A percentile compares a stretch with the other conserved stretches of the same genome.
Evolutionary conservation across 2,113 vertebrate genomes (phyloP).

Genomic region (Pygoscelis adeliae): DNA sequence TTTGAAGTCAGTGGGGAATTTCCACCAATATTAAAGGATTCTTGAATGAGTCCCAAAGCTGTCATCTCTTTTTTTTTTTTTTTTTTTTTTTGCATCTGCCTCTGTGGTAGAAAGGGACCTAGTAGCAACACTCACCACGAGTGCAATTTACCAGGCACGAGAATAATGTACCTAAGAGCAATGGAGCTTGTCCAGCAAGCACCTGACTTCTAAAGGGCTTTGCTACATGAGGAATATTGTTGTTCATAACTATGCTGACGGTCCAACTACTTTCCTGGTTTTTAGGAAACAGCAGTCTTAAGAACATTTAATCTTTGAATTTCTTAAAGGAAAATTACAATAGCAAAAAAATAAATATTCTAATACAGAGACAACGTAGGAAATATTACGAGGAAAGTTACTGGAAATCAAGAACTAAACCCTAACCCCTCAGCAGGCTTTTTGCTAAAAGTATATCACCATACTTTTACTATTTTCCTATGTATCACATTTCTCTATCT

Average conservation of each 20-base stretch:
- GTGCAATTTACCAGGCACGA: not conserved
- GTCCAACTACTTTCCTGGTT: not conserved
- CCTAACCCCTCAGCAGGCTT: not conserved
- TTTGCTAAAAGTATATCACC: not conserved
- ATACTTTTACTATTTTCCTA: not conserved
- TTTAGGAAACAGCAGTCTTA: not conserved
- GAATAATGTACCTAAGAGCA: not conserved
- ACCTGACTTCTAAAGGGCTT: not conserved
- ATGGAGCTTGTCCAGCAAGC: fast-evolving
- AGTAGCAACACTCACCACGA: not conserved
- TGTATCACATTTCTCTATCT: not conserved
- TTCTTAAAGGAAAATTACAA: not conserved
- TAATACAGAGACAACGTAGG: fast-evolving
- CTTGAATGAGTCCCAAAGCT: not conserved
- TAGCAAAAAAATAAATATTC: not conserved
- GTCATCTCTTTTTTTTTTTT: not conserved
- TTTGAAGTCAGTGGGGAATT: not conserved
- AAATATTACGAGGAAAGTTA: not conserved
- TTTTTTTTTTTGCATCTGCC: not conserved
- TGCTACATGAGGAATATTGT: not conserved
- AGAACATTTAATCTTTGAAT: not conserved
- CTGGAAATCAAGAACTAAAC: not conserved
- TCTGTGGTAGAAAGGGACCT: not conserved
- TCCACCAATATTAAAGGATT: not conserved
- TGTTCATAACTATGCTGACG: not conserved